Conservation (phyloP, 2,797 vertebrate species). For the Sebastes matsubarae region DNA sequence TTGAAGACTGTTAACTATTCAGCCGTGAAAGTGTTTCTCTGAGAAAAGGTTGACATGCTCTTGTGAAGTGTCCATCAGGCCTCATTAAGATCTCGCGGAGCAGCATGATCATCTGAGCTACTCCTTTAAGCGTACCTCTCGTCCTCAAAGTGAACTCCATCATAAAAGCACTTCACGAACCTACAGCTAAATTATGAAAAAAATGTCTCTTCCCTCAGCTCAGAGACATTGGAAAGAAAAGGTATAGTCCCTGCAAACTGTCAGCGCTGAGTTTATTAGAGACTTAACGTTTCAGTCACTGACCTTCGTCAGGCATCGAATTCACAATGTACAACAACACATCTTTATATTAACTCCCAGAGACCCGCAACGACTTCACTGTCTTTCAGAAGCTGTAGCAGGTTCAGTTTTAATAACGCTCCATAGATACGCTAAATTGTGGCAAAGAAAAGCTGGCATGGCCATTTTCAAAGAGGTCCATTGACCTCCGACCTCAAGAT, state of each 20-base stretch:
- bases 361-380: too few relatives aligned
- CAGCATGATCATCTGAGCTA: constrained; percentile 4
- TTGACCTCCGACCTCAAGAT: too few relatives aligned
- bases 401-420: too few relatives aligned
- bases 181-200: neutral
- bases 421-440: too few relatives aligned
- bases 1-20: constrained; percentile 11
- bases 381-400: too few relatives aligned
- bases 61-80: constrained; percentile 22
- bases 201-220: neutral
- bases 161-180: constrained; percentile 2
- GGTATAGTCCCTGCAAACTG: neutral
- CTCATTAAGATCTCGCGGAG: constrained; percentile 17
- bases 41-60: constrained; percentile 10
- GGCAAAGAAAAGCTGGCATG: too few relatives aligned
- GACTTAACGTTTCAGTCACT: neutral
- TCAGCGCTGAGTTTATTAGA: neutral
- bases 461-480: too few relatives aligned
- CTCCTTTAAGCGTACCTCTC: neutral
- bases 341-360: neutral
- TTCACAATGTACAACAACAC: neutral
- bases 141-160: neutral
- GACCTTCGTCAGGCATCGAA: neutral
- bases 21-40: constrained; percentile 32
- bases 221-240: neutral